Conservation (phyloP, 2,113 vertebrate species). For the Percina caprodes region DNA sequence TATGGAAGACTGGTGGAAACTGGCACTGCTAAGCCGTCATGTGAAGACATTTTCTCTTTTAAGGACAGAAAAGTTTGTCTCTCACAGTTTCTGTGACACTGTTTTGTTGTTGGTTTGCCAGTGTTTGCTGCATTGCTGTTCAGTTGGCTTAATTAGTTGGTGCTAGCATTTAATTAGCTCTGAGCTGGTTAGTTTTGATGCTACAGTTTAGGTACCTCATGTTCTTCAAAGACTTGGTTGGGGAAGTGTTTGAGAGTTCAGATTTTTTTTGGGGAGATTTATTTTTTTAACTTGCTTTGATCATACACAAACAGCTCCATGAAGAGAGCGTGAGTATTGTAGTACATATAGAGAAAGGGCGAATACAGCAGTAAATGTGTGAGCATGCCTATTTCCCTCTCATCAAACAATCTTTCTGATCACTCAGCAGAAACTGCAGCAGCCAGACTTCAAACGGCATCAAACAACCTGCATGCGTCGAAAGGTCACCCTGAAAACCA, state of each 20-base stretch:
- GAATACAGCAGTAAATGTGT: not conserved
- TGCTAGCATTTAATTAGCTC: slow-evolving; percentile 50
- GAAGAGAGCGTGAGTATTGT: not conserved
- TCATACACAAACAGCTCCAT: slow-evolving; percentile 40
- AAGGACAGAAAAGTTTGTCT: slow-evolving; percentile 1
- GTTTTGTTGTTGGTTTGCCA: slow-evolving; percentile 12
- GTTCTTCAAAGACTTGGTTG: slow-evolving; percentile 73
- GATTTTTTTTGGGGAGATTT: slow-evolving; percentile 4
- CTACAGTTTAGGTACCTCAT: slow-evolving; percentile 39
- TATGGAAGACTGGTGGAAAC: not conserved
- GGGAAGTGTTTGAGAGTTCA: slow-evolving; percentile 26
- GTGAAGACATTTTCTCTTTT: not conserved
- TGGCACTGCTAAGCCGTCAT: not conserved
- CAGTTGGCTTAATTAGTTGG: slow-evolving; percentile 29
- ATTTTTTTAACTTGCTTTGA: slow-evolving; percentile 56
- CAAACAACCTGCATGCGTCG: not conserved
- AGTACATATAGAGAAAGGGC: not conserved
- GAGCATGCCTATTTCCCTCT: not conserved
- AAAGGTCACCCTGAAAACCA: too few relatives aligned
- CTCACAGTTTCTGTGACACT: not conserved
- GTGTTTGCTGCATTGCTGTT: slow-evolving; percentile 10
- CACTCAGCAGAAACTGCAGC: slow-evolving; percentile 52
- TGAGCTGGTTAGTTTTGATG: slow-evolving; percentile 24
- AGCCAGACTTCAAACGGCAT: slow-evolving; percentile 64
- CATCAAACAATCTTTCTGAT: slow-evolving; percentile 65